Conservation (phyloP, 1,140 invertebrate genomes). For the Drosophila ficusphila region DNA sequence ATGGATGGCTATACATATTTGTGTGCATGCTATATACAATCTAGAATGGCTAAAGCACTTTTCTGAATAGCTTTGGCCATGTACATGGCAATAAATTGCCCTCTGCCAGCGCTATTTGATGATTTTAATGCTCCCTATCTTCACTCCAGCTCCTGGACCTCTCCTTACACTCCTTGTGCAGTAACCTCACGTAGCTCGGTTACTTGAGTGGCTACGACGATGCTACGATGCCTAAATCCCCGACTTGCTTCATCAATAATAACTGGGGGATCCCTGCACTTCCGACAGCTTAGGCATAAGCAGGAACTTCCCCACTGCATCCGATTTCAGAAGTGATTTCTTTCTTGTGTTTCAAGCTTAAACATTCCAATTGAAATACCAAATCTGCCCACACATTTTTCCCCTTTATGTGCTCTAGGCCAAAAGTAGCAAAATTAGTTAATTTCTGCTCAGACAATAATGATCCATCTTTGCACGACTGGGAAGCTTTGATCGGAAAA, state of each 20-base stretch:
- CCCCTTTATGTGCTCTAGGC: no score
- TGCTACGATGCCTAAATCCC: conserved; percentile 1
- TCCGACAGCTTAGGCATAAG: neutral
- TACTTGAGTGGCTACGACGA: conserved; percentile 35
- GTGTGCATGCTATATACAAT: conserved; percentile 38
- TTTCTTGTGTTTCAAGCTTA: no score
- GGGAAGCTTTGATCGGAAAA: conserved; percentile 8
- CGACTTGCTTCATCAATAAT: conserved; percentile 20
- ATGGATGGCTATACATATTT: conserved; percentile 30
- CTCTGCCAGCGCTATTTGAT: conserved; percentile 39
- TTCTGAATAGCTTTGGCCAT: conserved; percentile 37
- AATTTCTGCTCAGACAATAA: neutral
- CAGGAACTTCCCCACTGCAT: neutral
- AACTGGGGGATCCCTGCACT: neutral
- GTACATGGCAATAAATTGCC: conserved; percentile 70
- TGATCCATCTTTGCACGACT: no score
- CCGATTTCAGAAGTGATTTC: no score
- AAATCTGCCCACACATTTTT: neutral
- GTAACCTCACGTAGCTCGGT: conserved; percentile 34
- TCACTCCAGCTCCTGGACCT: neutral
- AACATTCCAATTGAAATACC: no score
- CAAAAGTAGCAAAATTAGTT: neutral
- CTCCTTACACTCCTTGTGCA: neutral
- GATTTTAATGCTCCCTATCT: conserved; percentile 27
- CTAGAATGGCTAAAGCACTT: conserved; percentile 21